Base-by-base conservation (phyloP, 2,113 vertebrate species). In the Silurus meridionalis region DNA sequence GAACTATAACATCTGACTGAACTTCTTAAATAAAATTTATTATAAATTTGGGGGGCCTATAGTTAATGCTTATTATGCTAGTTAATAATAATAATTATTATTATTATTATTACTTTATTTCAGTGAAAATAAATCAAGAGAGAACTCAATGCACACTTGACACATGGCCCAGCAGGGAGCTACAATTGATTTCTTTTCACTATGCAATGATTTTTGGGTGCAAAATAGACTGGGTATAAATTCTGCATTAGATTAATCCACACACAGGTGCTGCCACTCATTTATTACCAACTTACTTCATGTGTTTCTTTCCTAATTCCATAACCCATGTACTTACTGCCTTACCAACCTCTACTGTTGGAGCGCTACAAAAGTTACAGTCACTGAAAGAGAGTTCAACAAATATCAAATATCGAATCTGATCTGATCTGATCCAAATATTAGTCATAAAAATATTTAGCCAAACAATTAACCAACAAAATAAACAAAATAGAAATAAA, bases 91-190 rank as follows among this genome's bases (percentile, higher is more conserved):
- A n/a, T n/a, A n/a, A n/a, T n/a, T n/a, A n/a, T 37, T 37, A 37
- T 37, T 37, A 37, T 37, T 37, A 37, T 37, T 37, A 37, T 37
- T 37, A 37, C 28, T 37, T 37, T 37, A 37, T 37, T 37, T 37
- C 28, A 37, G 28, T 77, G 23, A 25, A 25, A 52, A 23, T 52
- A 23, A 71, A 77, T 53, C 11, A 77, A 23, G 74, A 53, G 21
- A 53, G 21, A 77, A n/a, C 74, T 77, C 23, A 77, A 53, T 77
- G 4, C 71, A 72, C 46, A 77, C 72, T n/a, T 46, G 69, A 72
- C 69, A 72, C 17, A 72, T 50, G 10, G 50, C 50, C 53, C 50
- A n/a, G 10, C 72, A 77, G 74, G 21, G n/a, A 52, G 50, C 74
- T 23, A 10, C 48, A 52, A 75, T 19, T n/a, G 9, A n/a, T 53